phyloP scores from a whole-genome alignment of 1,140 invertebrate species.

The Rhizoglyphus robini region DNA sequence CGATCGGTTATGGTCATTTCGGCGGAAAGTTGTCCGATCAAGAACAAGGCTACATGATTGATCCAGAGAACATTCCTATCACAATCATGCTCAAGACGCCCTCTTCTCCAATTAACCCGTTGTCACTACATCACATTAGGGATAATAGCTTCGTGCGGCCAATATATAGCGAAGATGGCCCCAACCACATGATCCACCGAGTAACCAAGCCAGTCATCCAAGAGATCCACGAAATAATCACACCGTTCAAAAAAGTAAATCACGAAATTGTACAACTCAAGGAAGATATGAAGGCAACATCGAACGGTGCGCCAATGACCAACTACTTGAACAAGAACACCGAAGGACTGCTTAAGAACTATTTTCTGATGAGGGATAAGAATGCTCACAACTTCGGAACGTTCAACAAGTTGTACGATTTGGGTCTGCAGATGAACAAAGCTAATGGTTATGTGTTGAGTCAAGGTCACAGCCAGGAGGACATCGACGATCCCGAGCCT shows the following conservation, averaged over 20 bases:
- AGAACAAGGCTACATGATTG: too few relatives aligned
- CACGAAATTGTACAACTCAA: conserved; percentile 19
- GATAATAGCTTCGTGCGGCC: too few relatives aligned
- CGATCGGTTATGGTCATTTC: too few relatives aligned
- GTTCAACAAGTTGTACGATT: neutral
- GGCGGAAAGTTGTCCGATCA: too few relatives aligned
- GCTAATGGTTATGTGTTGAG: conserved; percentile 8
- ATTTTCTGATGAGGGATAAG: neutral
- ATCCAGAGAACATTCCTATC: neutral
- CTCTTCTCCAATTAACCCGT: neutral
- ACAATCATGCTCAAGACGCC: neutral
- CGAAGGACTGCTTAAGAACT: too few relatives aligned
- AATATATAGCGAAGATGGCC: conserved; percentile 20
- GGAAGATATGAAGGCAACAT: conserved; percentile 15
- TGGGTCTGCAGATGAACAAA: neutral
- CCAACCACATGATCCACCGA: conserved; percentile 6
- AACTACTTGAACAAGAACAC: too few relatives aligned
- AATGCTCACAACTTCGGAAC: neutral
- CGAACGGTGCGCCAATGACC: too few relatives aligned
- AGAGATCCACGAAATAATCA: conserved; percentile 8
- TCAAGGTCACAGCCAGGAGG: neutral
- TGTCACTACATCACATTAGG: neutral
- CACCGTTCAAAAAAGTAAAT: conserved; percentile 13
- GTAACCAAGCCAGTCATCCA: conserved; percentile 18
- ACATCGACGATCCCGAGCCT: neutral